Base-by-base conservation (phyloP, 2,797 vertebrate genomes). In the Peromyscus melanophrys region DNA sequence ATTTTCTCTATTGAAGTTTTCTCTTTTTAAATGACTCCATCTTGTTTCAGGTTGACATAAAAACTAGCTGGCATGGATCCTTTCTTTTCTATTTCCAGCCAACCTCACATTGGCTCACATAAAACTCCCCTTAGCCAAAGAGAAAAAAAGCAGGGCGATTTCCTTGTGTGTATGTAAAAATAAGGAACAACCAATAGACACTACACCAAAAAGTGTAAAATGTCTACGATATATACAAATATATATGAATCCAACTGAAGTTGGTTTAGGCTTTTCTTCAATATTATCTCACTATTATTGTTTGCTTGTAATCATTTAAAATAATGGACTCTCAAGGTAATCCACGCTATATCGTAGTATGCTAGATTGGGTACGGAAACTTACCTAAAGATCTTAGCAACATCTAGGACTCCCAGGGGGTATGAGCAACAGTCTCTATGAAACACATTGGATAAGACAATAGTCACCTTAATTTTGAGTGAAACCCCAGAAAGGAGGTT, bases 361-460 rank as follows among this genome's bases (percentile, higher is more conserved):
- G 12, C 80, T 43, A 89, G 6, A 52, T 81, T 17, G 55, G 63
- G 16, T 3, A 4, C 8, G 6, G 21, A 83, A 19, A 19, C 52
- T 89, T 85, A 57, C 43, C 27, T 94, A 34, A 95, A 95, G 67
- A 82, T 85, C 59, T 96, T 34, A 87, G 63, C 11, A 96, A 78
- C 11, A 69, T 29, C 40, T 76, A 59, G 23, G 40, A 46, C 40
- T 49, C 8, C 19, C n/a, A 13, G 46, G 4, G 14, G 9, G 52
- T 77, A 29, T 52, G n/a, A 87, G 86, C 13, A 94, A 73, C 37
- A 78, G 12, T 37, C 86, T 96, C 29, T 89, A 77, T 29, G 84
- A 27, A 10, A 80, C 1, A 29, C 73, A 6, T 17, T 16, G 16
- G 37, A 59, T 71, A 52, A 76, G 37, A 69, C 73, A 77, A 75